Evolutionary conservation across 2,888 invertebrate genomes (phyloP).

Genomic region (Phortica okadai): DNA sequence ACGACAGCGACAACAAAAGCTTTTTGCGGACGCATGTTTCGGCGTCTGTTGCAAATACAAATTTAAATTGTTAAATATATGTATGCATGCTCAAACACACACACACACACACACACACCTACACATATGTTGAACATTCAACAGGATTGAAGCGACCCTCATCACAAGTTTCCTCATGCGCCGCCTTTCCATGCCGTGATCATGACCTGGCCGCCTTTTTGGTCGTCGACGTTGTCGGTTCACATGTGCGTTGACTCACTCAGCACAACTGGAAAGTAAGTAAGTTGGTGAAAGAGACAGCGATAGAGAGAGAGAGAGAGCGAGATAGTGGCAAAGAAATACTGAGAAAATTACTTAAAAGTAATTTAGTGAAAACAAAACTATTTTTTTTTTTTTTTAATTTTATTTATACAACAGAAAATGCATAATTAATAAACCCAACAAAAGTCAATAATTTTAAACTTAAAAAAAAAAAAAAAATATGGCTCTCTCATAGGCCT

Average conservation of each 20-base stretch:
- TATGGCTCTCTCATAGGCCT: no score
- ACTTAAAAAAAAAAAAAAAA: no score
- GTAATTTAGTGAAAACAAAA: background rate
- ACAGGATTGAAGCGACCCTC: background rate
- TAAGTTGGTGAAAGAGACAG: background rate
- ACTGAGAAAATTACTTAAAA: no score
- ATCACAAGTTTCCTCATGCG: background rate
- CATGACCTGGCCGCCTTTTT: no score
- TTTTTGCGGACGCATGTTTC: background rate
- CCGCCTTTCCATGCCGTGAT: no score
- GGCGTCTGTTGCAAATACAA: slow-evolving; percentile 5
- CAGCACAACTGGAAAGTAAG: no score
- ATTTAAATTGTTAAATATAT: slow-evolving; percentile 9
- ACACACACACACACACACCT: background rate
- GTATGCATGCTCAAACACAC: background rate
- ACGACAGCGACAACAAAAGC: slow-evolving; percentile 2
- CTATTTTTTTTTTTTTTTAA: no score
- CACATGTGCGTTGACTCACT: no score
- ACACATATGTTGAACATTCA: background rate
- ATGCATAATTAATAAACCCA: no score
- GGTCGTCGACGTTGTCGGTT: no score
- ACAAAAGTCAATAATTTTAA: no score
- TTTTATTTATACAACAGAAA: no score
- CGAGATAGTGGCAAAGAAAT: background rate
- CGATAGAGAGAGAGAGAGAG: background rate